Base-by-base conservation (phyloP, 2,888 invertebrate species). In the Rhorus exstirpatorius region DNA sequence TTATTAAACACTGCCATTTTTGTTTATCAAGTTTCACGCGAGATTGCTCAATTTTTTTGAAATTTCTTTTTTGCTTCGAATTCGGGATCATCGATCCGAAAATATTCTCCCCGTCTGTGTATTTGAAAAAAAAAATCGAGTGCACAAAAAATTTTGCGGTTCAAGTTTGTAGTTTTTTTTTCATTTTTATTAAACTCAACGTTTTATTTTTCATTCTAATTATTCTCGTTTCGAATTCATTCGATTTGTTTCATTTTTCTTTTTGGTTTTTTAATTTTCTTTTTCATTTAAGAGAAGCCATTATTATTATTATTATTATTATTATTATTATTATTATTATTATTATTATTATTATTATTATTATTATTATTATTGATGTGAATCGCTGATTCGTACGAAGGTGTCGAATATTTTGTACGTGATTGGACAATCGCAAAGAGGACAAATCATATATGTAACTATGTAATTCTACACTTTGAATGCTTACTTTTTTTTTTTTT, bases 381-480 rank as follows among this genome's bases (percentile, higher is more conserved):
- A 60, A 65, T 41, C 61, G 51, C n/a, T 41, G 41, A 21, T 24
- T 74, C 44, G 44, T 24, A 41, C 12, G 35, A 63, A 17, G 63
- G 35, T 55, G 10, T 46, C 10, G n/a, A 46, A 17, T 14, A 51
- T 19, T 53, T 70, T 14, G 38, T 72, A 76, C 63, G 31, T 60
- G 26, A 67, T 71, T 14, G 65, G 58, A 38, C 71, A 58, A 65
- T 71, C 46, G 61, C 72, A 58, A 63, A 75, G 46, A 70, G 61
- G 35, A 75, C 58, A 78, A 78, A 82, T 78, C 63, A 79, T 78
- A 78, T 61, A 78, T 81, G 53, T 79, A 72, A 72, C 68, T 68
- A 82, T 72, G 60, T 81, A 81, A 14, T 46, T 82, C 67, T 31
- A 49, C 31, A 44, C 72, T 79, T 79, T 61, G 61, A 79, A 74